Conservation (phyloP, 1,140 invertebrate genomes). For the Lepidurus apus region DNA sequence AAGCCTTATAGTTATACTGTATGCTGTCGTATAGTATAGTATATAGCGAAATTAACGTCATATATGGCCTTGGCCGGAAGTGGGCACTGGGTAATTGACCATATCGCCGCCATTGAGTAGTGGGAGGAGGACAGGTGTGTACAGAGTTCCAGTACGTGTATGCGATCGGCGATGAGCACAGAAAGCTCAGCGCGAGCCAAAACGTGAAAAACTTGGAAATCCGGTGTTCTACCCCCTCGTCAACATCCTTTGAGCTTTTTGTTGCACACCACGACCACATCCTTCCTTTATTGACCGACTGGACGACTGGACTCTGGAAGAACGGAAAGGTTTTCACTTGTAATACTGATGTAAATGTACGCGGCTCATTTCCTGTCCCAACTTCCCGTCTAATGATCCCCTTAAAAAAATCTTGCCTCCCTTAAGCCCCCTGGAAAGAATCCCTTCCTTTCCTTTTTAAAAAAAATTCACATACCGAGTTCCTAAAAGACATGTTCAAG, state of each 20-base stretch:
- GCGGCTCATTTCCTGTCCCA: background rate
- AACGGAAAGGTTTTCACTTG: background rate
- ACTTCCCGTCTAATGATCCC: slow-evolving; percentile 12
- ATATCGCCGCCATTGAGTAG: background rate
- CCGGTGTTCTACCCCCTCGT: background rate
- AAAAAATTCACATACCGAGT: background rate
- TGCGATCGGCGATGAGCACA: background rate
- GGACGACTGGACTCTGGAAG: slow-evolving; percentile 1
- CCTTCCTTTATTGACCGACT: slow-evolving; percentile 9
- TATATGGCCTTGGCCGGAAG: background rate
- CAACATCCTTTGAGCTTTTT: slow-evolving; percentile 3
- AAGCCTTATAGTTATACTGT: no score
- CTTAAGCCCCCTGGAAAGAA: background rate
- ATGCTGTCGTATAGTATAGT: no score
- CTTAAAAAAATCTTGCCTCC: background rate
- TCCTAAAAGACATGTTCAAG: no score
- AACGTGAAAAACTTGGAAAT: background rate
- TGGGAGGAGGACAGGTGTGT: background rate
- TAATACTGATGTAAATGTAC: slow-evolving; percentile 7
- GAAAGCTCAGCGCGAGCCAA: slow-evolving; percentile 13
- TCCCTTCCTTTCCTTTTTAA: background rate
- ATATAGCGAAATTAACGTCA: background rate
- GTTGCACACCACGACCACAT: slow-evolving; percentile 6
- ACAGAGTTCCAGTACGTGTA: background rate
- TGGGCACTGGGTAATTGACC: slow-evolving; percentile 4